These are phyloP conservation scores for Campylomormyrus numenius DNA, from an alignment of 2,113 vertebrate genomes.

Conservation along the genomic window DNA sequence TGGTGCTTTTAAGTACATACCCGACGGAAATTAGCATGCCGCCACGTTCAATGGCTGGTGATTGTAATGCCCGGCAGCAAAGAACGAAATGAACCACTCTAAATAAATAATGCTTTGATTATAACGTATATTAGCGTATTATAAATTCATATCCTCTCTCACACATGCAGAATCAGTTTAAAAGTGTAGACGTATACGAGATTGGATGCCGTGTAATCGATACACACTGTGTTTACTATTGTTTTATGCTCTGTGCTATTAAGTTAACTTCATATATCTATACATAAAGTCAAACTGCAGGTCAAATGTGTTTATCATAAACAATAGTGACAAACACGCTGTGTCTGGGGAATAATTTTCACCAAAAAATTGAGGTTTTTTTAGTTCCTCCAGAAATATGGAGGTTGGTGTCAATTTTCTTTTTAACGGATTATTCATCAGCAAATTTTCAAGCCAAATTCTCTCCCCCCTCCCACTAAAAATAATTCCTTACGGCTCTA, in stretches of 20 bases:
- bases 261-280: background rate
- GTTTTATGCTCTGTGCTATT: background rate
- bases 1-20: background rate
- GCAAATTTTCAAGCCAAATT: constrained; percentile 7
- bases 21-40: background rate
- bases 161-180: background rate
- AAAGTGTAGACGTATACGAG: background rate
- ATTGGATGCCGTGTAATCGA: background rate
- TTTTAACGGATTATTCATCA: constrained; percentile 5
- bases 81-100: background rate
- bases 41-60: background rate
- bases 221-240: background rate
- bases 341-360: background rate
- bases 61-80: background rate
- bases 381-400: background rate
- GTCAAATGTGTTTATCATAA: background rate
- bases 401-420: background rate
- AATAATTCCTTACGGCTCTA: constrained; percentile 9
- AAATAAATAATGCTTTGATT: background rate
- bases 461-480: background rate
- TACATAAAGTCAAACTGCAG: background rate
- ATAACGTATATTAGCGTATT: background rate
- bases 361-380: background rate
- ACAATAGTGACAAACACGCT: background rate
- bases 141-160: background rate